Evolutionary conservation across 2,888 invertebrate genomes (phyloP).

Genomic region (Drosophila infuscata): DNA sequence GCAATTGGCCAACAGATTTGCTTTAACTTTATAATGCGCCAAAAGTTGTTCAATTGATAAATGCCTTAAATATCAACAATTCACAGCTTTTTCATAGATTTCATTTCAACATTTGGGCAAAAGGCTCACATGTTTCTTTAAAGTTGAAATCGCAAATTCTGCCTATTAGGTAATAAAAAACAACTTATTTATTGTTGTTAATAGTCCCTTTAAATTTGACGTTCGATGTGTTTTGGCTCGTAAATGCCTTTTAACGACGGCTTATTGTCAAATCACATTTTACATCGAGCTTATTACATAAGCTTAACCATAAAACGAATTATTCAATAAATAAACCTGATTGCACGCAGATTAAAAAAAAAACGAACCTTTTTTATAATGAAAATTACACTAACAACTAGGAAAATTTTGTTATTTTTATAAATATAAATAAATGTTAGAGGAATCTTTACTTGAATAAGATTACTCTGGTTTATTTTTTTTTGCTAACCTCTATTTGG

Average conservation of each 20-base stretch:
- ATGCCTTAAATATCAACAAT: neutral
- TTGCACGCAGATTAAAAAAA: neutral
- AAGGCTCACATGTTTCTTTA: neutral
- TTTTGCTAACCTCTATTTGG: neutral
- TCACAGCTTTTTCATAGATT: neutral
- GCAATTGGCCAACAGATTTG: neutral
- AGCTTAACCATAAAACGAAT: neutral
- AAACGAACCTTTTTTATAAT: neutral
- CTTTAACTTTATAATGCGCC: neutral
- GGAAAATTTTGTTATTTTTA: neutral
- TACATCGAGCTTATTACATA: neutral
- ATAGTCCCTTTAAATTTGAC: neutral
- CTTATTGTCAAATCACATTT: neutral
- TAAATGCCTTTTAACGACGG: neutral
- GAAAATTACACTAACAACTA: neutral
- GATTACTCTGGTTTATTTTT: neutral
- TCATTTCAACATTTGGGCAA: neutral
- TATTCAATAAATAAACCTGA: neutral
- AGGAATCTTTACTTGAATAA: neutral
- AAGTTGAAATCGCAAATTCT: neutral
- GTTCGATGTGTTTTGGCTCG: neutral
- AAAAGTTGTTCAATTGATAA: constrained; percentile 1
- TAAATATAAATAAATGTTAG: neutral
- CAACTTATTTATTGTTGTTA: neutral
- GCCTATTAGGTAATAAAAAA: neutral